Evolutionary conservation across 2,113 vertebrate species (phyloP).

Genomic region (Arizona elegans): DNA sequence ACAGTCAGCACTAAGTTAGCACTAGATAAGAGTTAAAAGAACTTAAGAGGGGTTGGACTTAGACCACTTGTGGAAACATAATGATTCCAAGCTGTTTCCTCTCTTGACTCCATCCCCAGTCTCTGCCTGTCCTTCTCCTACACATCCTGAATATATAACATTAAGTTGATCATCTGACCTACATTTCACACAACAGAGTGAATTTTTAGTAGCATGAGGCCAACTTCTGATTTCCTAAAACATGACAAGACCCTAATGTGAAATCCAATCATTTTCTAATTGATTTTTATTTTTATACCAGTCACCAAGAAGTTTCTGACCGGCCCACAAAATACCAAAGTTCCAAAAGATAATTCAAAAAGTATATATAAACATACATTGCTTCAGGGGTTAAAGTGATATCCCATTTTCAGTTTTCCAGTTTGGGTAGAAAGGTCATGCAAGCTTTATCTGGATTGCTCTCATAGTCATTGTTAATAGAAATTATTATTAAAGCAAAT

Average conservation of each 20-base stretch:
- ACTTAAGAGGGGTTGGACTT: background rate
- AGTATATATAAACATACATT: background rate
- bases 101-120: background rate
- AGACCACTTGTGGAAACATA: background rate
- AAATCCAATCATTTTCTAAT: background rate
- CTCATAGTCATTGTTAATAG: background rate
- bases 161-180: slow-evolving; percentile 19
- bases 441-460: background rate
- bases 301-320: background rate
- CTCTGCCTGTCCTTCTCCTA: background rate
- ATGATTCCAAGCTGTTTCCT: background rate
- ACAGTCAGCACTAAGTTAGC: background rate
- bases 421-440: background rate
- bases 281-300: background rate
- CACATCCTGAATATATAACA: background rate
- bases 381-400: background rate
- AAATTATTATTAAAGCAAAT: background rate
- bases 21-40: background rate
- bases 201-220: background rate
- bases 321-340: background rate
- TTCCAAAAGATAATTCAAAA: background rate
- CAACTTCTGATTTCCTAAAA: background rate
- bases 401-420: background rate
- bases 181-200: background rate
- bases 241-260: background rate